These are phyloP conservation scores for Crioceris asparagi DNA, from an alignment of 2,888 invertebrate species.

Conservation along the genomic window DNA sequence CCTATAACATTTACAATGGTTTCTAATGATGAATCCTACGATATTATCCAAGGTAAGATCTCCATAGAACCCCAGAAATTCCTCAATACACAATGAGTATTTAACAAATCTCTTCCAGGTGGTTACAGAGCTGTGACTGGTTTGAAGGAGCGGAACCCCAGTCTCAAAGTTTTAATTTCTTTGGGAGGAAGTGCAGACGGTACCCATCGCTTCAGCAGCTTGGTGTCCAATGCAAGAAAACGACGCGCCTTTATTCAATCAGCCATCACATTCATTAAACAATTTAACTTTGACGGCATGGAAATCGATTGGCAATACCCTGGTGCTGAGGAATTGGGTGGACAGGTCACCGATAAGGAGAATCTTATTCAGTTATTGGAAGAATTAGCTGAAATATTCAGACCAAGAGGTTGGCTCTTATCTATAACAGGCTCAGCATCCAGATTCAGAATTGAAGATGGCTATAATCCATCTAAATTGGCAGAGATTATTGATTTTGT, in stretches of 20 bases:
- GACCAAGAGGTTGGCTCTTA: too few relatives aligned
- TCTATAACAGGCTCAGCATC: too few relatives aligned
- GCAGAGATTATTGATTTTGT: constrained; percentile 54
- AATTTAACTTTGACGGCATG: constrained; percentile 69
- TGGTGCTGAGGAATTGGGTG: constrained; percentile 41
- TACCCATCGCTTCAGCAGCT: constrained; percentile 49
- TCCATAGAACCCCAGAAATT: not conserved
- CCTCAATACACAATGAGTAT: not conserved
- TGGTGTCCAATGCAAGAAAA: constrained; percentile 47
- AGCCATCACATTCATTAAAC: constrained; percentile 50
- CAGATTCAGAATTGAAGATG: constrained; percentile 53
- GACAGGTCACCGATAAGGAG: constrained; percentile 39
- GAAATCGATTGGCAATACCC: constrained; percentile 74
- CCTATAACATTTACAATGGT: constrained; percentile 51
- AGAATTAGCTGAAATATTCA: constrained; percentile 50
- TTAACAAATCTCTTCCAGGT: constrained; percentile 38
- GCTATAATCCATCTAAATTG: constrained; percentile 51
- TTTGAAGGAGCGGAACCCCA: constrained; percentile 54
- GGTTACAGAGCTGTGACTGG: constrained; percentile 61
- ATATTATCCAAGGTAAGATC: constrained; percentile 54
- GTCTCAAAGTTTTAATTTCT: constrained; percentile 60
- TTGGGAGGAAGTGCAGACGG: constrained; percentile 60
- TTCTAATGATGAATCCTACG: constrained; percentile 58
- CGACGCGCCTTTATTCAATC: constrained; percentile 52
- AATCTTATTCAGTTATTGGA: constrained; percentile 36